Base-by-base conservation (phyloP, 2,888 invertebrate species). In the Tyria jacobaeae region DNA sequence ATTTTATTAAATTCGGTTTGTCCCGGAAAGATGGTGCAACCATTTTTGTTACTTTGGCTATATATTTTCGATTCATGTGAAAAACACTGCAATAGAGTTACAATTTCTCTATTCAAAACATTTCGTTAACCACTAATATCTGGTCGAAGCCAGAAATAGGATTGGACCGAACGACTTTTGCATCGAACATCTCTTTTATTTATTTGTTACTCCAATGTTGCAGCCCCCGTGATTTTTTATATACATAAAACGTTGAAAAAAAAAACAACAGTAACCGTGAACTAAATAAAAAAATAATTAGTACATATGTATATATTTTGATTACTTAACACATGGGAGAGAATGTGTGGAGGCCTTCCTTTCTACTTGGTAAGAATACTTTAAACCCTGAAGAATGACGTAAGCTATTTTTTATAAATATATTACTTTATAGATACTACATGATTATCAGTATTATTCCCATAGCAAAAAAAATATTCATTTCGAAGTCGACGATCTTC, bases 131-230 rank as follows among this genome's bases (percentile, higher is more conserved):
- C 76, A 75, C 83, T 85, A 83, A 87, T 86, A 86, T 87, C 85
- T 83, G 84, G 79, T 76, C 80, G 74, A 82, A 85, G 81, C 83
- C 79, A 71, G 84, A 87, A 89, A 90, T 89, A 89, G 89, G 86
- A 90, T 90, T 86, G 86, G n/a, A 79, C 82, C 79, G 82, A 77
- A 71, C 80, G 79, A 83, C 82, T 84, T 80, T 85, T 86, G 82
- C 82, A 84, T 82, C 76, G 78, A 70, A 78, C 68, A 71, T 75
- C 71, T 68, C 74, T 82, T 81, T 81, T 76, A 80, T 82, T 80
- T 77, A 78, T 80, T 79, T 79, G 73, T 69, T 66, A 65, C 62
- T 62, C 52, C 55, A n/a, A 24, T 55, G 48, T 47, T 55, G 60
- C 53, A 54, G 60, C 56, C 47, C 55, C 54, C 34, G 65, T 66